These are phyloP conservation scores for Trichechus manatus DNA, from an alignment of 2,113 vertebrate species.

Conservation along the genomic window DNA sequence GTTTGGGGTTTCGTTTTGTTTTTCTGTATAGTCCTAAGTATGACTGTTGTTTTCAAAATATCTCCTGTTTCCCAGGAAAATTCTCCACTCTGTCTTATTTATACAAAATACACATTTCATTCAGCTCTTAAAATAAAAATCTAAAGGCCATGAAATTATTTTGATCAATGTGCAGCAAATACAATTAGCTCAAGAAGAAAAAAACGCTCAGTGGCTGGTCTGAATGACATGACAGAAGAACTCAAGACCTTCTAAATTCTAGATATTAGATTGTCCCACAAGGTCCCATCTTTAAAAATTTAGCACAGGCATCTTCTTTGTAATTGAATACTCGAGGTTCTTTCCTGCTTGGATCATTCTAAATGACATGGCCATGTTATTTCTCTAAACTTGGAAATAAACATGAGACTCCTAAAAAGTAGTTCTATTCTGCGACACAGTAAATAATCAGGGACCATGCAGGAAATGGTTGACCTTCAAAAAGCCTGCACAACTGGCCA, in stretches of 20 bases:
- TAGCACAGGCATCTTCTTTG: not conserved
- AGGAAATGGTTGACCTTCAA: not conserved
- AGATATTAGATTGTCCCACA: not conserved
- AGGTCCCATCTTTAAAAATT: not conserved
- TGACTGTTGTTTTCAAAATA: conserved; percentile 63
- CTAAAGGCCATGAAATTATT: conserved; percentile 43
- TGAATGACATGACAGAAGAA: not conserved
- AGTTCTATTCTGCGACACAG: not conserved
- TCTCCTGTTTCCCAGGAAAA: conserved; percentile 35
- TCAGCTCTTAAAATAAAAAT: conserved; percentile 69
- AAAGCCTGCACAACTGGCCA: not conserved
- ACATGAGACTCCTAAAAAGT: not conserved
- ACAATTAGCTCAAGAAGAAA: not conserved
- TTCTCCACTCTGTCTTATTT: conserved; percentile 37
- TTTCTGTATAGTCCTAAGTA: not conserved
- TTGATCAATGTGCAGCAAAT: conserved; percentile 16
- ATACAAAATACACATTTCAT: conserved; percentile 50
- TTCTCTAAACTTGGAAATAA: conserved; percentile 47
- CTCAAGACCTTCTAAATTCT: not conserved
- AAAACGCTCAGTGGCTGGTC: not conserved
- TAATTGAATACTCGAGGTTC: not conserved
- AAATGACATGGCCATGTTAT: not conserved
- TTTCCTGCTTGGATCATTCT: conserved; percentile 34
- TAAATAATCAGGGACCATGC: not conserved
- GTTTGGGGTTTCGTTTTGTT: no score